Evolutionary conservation across 2,888 invertebrate species (phyloP).

Genomic region (Apotomis capreana): DNA sequence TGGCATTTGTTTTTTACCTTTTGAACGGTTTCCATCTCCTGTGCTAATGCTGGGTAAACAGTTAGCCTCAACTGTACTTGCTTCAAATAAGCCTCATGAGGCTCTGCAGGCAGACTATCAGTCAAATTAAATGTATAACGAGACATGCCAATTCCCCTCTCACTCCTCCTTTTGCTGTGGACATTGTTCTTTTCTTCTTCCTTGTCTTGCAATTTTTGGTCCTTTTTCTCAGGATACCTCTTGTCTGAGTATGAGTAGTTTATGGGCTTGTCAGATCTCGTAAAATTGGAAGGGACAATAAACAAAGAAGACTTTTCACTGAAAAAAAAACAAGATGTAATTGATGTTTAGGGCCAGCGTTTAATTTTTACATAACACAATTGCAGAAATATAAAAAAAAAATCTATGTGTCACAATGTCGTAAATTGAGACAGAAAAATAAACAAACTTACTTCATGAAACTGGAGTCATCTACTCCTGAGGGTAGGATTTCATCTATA

Average conservation of each 20-base stretch:
- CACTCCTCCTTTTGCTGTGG: slow-evolving; percentile 62
- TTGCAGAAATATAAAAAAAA: too few relatives aligned
- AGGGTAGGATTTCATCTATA: slow-evolving; percentile 86
- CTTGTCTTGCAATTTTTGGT: slow-evolving; percentile 46
- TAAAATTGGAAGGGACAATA: slow-evolving; percentile 90
- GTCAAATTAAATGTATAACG: slow-evolving; percentile 85
- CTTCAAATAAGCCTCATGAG: slow-evolving; percentile 83
- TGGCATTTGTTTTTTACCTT: slow-evolving; percentile 60
- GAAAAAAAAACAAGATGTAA: slow-evolving; percentile 5
- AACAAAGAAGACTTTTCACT: slow-evolving; percentile 83
- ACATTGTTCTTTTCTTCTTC: slow-evolving; percentile 58
- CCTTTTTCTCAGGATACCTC: slow-evolving; percentile 54
- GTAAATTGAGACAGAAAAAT: background rate
- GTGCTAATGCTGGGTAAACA: slow-evolving; percentile 67
- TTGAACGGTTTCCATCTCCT: slow-evolving; percentile 74
- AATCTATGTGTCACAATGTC: too few relatives aligned
- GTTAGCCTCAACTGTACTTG: slow-evolving; percentile 75
- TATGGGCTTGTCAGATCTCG: slow-evolving; percentile 87
- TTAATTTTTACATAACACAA: too few relatives aligned
- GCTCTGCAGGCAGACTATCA: slow-evolving; percentile 85
- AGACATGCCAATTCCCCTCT: slow-evolving; percentile 77
- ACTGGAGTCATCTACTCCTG: slow-evolving; percentile 63
- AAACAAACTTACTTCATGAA: slow-evolving; percentile 62
- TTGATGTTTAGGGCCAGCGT: too few relatives aligned
- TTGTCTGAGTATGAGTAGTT: slow-evolving; percentile 70